These are phyloP conservation scores for Apis florea DNA, from an alignment of 1,140 invertebrate genomes.

Conservation along the genomic window DNA sequence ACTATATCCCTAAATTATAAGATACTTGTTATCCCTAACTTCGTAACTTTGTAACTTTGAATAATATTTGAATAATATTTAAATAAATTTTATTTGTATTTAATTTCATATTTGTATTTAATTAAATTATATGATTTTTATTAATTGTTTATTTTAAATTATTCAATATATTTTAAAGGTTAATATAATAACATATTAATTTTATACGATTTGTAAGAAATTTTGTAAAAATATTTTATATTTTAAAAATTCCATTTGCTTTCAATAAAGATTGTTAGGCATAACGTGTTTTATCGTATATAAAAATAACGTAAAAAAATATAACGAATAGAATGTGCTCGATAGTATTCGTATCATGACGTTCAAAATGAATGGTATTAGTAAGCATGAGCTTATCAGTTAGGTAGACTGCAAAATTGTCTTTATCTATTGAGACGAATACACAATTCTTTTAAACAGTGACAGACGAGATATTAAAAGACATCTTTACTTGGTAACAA, in stretches of 20 bases:
- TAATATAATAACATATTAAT: no score
- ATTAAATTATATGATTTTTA: no score
- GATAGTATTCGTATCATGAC: constrained; percentile 6
- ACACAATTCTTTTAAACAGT: neutral
- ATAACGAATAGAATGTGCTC: neutral
- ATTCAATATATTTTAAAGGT: no score
- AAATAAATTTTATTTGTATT: no score
- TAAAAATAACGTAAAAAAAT: neutral
- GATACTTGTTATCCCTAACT: no score
- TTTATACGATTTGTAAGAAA: no score
- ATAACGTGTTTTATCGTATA: neutral
- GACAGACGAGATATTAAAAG: constrained; percentile 15
- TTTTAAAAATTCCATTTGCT: neutral
- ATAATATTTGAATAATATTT: no score
- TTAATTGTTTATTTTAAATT: no score
- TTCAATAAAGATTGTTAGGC: no score
- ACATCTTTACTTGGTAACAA: constrained; percentile 44
- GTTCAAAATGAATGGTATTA: neutral
- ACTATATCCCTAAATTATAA: no score
- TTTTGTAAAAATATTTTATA: neutral
- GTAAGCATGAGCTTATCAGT: neutral
- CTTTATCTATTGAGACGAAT: neutral
- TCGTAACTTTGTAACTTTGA: no score
- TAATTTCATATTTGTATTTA: no score
- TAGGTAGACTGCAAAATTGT: neutral